Percentiles rank a stretch among this genome's conserved stretches.
phyloP scores from a whole-genome alignment of 2,113 vertebrate genomes.

The Tauraco erythrolophus region DNA sequence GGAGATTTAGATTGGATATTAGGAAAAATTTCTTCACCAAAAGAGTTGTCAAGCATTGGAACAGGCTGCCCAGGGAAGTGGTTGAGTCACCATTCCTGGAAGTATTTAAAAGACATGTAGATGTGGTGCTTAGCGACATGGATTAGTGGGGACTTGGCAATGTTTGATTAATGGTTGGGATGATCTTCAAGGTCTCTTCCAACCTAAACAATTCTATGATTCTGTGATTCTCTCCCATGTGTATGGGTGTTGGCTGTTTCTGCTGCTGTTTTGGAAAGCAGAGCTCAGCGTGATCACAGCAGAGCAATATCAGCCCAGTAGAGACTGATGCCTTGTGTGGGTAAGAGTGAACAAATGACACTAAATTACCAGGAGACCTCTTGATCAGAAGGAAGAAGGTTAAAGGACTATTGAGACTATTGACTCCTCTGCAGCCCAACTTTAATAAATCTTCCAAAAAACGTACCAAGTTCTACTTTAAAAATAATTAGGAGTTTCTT shows the following conservation, averaged over 20 bases:
- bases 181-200: too few species aligned
- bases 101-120: too few species aligned
- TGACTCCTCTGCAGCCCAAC: neutral
- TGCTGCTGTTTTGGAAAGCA: neutral
- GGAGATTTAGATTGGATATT: too few species aligned
- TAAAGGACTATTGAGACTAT: neutral
- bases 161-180: too few species aligned
- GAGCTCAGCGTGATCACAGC: neutral
- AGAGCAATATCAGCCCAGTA: neutral
- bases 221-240: too few species aligned
- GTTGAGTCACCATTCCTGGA: too few species aligned
- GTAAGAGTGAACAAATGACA: neutral
- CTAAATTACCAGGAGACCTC: neutral
- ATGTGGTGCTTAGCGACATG: too few species aligned
- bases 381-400: neutral
- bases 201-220: too few species aligned
- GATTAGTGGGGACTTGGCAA: too few species aligned
- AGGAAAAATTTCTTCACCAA: too few species aligned
- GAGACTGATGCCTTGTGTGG: neutral
- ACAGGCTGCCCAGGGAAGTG: too few species aligned
- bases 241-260: fast-evolving
- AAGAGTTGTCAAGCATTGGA: too few species aligned
- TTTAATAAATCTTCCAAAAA: neutral
- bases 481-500: neutral
- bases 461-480: neutral